Evolutionary conservation across 2,888 invertebrate species (phyloP).

Genomic region (Phragmatobia fuliginosa): DNA sequence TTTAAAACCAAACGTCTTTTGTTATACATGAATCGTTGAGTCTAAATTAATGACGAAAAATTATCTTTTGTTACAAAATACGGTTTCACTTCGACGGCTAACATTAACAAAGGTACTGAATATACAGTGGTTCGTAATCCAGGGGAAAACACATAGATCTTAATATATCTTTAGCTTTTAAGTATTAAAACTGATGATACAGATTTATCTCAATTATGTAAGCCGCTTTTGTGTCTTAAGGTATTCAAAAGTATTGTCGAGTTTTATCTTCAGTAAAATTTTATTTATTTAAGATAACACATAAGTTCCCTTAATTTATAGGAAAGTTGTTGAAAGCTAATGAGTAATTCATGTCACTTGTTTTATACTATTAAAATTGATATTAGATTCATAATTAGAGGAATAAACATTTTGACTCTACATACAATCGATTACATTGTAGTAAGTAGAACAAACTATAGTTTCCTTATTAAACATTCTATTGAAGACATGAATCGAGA

Average conservation of each 20-base stretch:
- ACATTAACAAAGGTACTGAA: not conserved
- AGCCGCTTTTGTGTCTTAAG: not conserved
- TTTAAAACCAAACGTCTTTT: constrained; percentile 14
- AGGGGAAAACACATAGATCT: not conserved
- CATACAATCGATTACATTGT: not conserved
- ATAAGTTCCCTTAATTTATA: not conserved
- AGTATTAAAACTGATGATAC: constrained; percentile 16
- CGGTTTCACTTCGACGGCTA: not conserved
- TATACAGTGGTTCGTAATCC: not conserved
- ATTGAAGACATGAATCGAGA: not conserved
- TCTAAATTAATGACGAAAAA: constrained; percentile 1
- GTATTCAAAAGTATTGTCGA: not conserved
- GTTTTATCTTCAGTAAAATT: not conserved
- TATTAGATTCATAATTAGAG: not conserved
- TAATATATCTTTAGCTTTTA: not conserved
- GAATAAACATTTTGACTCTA: not conserved
- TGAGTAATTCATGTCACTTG: not conserved
- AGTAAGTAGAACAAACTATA: not conserved
- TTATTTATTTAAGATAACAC: not conserved
- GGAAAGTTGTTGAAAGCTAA: not conserved
- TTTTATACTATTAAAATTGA: not conserved
- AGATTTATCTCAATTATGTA: constrained; percentile 21
- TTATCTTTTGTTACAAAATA: not conserved
- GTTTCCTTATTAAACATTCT: not conserved
- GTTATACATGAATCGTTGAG: constrained; percentile 4